Evolutionary conservation across 2,113 vertebrate species (phyloP).

Genomic region (Anarhynchus alexandrinus): DNA sequence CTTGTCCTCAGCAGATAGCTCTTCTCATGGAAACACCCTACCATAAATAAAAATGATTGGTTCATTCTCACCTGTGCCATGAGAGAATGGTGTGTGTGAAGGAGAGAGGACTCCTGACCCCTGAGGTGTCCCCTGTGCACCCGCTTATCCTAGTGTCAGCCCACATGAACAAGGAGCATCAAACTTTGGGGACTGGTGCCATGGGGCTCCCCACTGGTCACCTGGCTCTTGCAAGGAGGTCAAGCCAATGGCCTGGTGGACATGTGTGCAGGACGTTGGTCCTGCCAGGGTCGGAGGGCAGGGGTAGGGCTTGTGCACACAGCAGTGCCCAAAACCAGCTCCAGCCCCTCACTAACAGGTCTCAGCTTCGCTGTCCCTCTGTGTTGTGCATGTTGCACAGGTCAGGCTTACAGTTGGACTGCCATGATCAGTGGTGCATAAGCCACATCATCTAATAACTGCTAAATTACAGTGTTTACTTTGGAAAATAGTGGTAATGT

Average conservation of each 20-base stretch:
- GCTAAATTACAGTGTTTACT: background rate
- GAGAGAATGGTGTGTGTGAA: background rate
- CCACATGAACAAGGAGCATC: rapidly evolving
- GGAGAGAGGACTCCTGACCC: background rate
- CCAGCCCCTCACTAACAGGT: background rate
- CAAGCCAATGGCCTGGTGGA: rapidly evolving
- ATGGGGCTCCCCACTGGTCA: no score
- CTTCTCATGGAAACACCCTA: background rate
- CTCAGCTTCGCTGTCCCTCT: background rate
- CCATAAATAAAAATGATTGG: background rate
- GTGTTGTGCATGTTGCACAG: rapidly evolving
- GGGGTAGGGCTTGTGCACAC: rapidly evolving
- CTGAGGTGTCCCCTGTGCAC: rapidly evolving
- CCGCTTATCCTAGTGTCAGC: background rate
- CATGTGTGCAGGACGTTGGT: rapidly evolving
- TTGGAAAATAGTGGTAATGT: background rate
- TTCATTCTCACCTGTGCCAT: background rate
- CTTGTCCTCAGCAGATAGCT: background rate
- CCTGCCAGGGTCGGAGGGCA: background rate
- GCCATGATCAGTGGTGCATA: no score
- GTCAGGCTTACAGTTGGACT: background rate
- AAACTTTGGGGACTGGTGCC: background rate
- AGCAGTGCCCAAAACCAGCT: background rate
- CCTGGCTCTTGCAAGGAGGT: background rate
- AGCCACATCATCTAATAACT: background rate